Evolutionary conservation across 2,888 invertebrate genomes (phyloP), one percentile per base, ranked within the genome.

Genomic region (Hesperia comma): DNA sequence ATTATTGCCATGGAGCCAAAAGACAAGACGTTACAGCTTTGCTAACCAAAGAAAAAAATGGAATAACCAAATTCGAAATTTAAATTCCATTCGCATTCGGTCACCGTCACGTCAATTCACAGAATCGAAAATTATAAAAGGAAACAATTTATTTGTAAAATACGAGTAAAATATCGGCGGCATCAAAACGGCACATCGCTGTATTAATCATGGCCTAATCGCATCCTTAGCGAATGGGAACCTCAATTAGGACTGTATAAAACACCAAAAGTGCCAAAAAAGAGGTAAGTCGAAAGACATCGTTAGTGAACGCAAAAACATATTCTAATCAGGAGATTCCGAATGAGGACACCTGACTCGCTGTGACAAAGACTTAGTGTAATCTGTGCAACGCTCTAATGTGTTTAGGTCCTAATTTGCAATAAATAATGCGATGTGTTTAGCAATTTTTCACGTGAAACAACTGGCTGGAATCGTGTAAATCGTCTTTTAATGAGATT

Each of bases 171-270:
- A 77, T 73, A 76, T 73, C 73, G 78, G 71, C 79, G 74, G 75
- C 77, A 72, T 73, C 74, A 76, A 79, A 77, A 77, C 64, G 57
- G 53, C 64, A 64, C 64, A 64, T 75, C 79, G 71, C 74, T 77
- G 77, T 85, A 90, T 90, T 88, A 90, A 91, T 92, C 90, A 90
- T 79, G 75, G 70, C 77, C 82, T 89, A 90, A 92, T 92, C 88
- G 91, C 86, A 89, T 89, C 88, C 88, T 90, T 90, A 88, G 85
- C 87, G 87, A 90, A 91, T 89, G 74, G 72, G 82, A 71, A 82
- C 89, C 90, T 86, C 90, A 92, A 92, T 92, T 90, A 90, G 84
- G 82, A 81, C 75, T 83, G 83, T 82, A 87, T 88, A 84, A 88
- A 90, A 86, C 82, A 84, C 74, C 78, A 75, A 82, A 83, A 83